Evolutionary conservation across 1,140 invertebrate species (phyloP).

Genomic region (Acromyrmex echinatior): DNA sequence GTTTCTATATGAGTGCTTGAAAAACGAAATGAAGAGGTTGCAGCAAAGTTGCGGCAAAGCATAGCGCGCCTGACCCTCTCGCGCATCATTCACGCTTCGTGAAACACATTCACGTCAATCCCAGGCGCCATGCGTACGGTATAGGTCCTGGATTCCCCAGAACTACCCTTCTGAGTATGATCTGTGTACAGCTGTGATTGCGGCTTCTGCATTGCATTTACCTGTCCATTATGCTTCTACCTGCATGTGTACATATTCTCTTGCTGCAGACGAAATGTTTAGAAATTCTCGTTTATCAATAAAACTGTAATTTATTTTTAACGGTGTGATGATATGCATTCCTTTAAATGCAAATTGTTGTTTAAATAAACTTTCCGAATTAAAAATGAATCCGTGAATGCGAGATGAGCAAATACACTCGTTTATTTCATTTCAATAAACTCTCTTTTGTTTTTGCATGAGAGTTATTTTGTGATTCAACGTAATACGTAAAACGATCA

Average conservation of each 20-base stretch:
- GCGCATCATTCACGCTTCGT: slow-evolving; percentile 68
- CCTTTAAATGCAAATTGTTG: slow-evolving; percentile 18
- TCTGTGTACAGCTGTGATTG: slow-evolving; percentile 34
- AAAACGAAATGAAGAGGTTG: slow-evolving; percentile 38
- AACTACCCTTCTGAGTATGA: slow-evolving; percentile 63
- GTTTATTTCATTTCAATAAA: slow-evolving; percentile 35
- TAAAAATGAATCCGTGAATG: slow-evolving; percentile 19
- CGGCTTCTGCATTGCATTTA: slow-evolving; percentile 44
- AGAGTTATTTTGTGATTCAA: slow-evolving; percentile 8
- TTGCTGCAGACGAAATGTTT: background rate
- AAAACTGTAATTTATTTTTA: background rate
- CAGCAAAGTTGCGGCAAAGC: slow-evolving; percentile 50
- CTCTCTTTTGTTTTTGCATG: slow-evolving; percentile 14
- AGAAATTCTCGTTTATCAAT: background rate
- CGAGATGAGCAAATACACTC: background rate
- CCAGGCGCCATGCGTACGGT: slow-evolving; percentile 63
- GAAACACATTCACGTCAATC: slow-evolving; percentile 74
- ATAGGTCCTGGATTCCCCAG: slow-evolving; percentile 59
- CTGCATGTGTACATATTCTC: background rate
- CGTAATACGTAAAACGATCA: background rate
- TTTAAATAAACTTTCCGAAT: slow-evolving; percentile 14
- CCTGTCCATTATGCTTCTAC: background rate
- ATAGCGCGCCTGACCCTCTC: slow-evolving; percentile 35
- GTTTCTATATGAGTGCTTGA: background rate
- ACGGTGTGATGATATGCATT: background rate